phyloP scores from a whole-genome alignment of 1,140 invertebrate genomes.

The Eumeta japonica region DNA sequence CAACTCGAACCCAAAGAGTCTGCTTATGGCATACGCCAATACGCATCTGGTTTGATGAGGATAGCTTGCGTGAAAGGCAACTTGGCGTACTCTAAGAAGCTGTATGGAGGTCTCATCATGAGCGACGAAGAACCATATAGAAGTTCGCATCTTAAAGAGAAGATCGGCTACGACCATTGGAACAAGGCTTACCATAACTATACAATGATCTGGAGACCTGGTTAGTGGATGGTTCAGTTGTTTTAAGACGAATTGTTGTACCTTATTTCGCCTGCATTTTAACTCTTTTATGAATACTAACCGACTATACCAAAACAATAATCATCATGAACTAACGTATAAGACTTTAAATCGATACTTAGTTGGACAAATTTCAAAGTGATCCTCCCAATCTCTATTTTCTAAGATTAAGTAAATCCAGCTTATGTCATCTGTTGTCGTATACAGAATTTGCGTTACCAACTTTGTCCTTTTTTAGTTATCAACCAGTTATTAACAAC shows the following conservation, averaged over 20 bases:
- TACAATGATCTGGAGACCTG: slow-evolving; percentile 64
- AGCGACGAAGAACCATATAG: slow-evolving; percentile 34
- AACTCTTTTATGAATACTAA: neutral
- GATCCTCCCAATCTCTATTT: too few relatives aligned
- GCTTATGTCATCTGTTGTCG: too few relatives aligned
- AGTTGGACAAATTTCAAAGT: too few relatives aligned
- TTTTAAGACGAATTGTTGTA: too few relatives aligned
- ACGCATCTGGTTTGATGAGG: slow-evolving; percentile 55
- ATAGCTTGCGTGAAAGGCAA: slow-evolving; percentile 53
- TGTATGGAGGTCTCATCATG: slow-evolving; percentile 44
- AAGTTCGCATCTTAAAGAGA: slow-evolving; percentile 29
- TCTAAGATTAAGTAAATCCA: too few relatives aligned
- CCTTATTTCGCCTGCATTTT: too few relatives aligned
- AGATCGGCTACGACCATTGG: slow-evolving; percentile 53
- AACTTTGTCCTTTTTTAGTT: too few relatives aligned
- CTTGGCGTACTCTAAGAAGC: slow-evolving; percentile 33
- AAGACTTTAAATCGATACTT: too few relatives aligned
- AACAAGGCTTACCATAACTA: slow-evolving; percentile 65
- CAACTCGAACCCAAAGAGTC: slow-evolving; percentile 57
- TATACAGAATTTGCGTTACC: too few relatives aligned
- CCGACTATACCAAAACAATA: too few relatives aligned
- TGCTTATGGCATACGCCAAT: slow-evolving; percentile 51
- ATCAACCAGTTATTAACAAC: too few relatives aligned
- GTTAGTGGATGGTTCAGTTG: slow-evolving; percentile 24
- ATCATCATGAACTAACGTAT: too few relatives aligned